Base-by-base conservation (phyloP, 2,797 vertebrate species). In the Anisognathus igniventris region DNA sequence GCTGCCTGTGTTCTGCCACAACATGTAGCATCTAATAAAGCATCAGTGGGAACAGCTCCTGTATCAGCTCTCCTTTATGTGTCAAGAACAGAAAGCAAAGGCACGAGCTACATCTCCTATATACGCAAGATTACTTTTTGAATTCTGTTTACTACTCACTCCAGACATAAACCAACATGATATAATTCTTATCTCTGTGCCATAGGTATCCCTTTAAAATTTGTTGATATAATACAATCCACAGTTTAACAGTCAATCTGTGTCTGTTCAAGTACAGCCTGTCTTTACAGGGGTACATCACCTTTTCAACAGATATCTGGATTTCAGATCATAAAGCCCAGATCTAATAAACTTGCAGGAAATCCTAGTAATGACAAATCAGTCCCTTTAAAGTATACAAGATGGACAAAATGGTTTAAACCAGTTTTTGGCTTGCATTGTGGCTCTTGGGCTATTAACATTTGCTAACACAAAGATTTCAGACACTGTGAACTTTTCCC, bases 401-500 rank as follows among this genome's bases (percentile, higher is more conserved):
- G 50, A 39, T 7, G 28, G 39, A 61, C 54, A 54, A 54, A 83
- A 73, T 0, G 9, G 20, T 75, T 62, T 86, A 86, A 79, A 31
- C 4, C 56, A 37, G 11, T 18, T 86, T 64, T 27, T 33, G n/a
- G 30, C 39, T 77, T 39, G n/a, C 65, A 25, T 7, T 70, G 53
- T 28, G 53, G 77, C 95, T 93, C 90, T 94, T 91, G 81, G 48
- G 60, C 66, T 65, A 35, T 71, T 96, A 71, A 95, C 93, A 92
- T 95, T 95, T 96, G 65, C 83, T 89, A 15, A 92, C 78, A 95
- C 51, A 42, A 15, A 37, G 82, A 96, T 95, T 96, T 94, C 89
- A 58, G 73, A 50, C 54, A 20, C 2, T 1, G 9, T 96, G 96
- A 97, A 96, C 97, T 97, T 95, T 97, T 81, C 79, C 96, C 96